phyloP scores from a whole-genome alignment of 92 coral and sea anemone genomes.

The Porites rus region DNA sequence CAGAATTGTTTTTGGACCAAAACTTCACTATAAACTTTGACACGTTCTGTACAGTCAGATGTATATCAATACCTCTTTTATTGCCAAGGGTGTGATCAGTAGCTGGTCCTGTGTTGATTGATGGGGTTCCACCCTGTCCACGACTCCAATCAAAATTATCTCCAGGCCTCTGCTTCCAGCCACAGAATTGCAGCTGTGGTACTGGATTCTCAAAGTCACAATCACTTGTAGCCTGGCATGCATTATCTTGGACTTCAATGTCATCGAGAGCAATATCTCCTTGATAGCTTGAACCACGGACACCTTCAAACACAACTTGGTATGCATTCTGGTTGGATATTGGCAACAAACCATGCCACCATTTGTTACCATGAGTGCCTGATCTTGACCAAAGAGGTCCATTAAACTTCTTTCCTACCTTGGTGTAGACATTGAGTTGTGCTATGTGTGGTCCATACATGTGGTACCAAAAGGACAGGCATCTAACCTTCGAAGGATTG shows the following conservation, averaged over 20 bases:
- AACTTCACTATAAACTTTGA: no score
- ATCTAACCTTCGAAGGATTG: constrained; percentile 62
- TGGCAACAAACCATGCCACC: constrained; percentile 84
- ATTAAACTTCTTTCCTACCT: constrained; percentile 68
- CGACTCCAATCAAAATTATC: constrained; percentile 82
- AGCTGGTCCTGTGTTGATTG: constrained; percentile 84
- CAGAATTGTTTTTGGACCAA: no score
- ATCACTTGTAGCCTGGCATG: constrained; percentile 53
- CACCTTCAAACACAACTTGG: constrained; percentile 88
- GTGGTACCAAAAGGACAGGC: constrained; percentile 96
- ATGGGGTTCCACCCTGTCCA: constrained; percentile 80
- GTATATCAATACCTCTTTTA: constrained; percentile 66
- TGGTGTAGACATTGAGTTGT: constrained; percentile 78
- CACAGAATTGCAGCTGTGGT: constrained; percentile 72
- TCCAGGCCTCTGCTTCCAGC: constrained; percentile 71
- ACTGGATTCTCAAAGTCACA: constrained; percentile 87
- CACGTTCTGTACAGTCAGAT: background rate
- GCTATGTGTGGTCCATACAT: constrained; percentile 98
- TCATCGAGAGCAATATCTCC: constrained; percentile 96
- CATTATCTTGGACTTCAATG: constrained; percentile 51
- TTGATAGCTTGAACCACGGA: constrained; percentile 80
- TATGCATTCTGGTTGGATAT: constrained; percentile 64
- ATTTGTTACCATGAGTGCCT: constrained; percentile 92
- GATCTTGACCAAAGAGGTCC: constrained; percentile 87
- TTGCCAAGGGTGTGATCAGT: constrained; percentile 95